These are phyloP conservation scores for Takifugu ocellatus DNA, from an alignment of 2,797 vertebrate genomes.

Conservation along the genomic window DNA sequence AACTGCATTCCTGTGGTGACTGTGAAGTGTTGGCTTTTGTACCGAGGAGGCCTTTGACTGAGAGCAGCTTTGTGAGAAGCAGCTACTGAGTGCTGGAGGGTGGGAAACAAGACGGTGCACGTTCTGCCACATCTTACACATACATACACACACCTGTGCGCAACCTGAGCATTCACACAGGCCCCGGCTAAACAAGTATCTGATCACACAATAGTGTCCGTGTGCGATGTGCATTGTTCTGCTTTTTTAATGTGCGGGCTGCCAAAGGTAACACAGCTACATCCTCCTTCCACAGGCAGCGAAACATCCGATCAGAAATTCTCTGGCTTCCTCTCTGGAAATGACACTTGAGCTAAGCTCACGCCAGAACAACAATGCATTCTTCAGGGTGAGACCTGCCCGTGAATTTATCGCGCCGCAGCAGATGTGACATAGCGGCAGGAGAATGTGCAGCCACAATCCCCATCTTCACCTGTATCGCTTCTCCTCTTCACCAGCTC, in stretches of 20 bases:
- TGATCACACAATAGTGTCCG: conserved; percentile 4
- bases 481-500: conserved; percentile 8
- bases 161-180: conserved; percentile 19
- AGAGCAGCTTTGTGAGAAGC: conserved; percentile 55
- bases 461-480: no score
- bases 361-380: conserved; percentile 46
- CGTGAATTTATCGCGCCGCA: conserved; percentile 1
- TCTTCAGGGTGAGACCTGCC: conserved; percentile 25
- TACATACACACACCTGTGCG: conserved; percentile 23
- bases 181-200: conserved; percentile 3
- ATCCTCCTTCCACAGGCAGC: conserved; percentile 46
- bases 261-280: conserved; percentile 58
- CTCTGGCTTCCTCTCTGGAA: conserved; percentile 43
- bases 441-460: conserved; percentile 50
- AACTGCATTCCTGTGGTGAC: conserved; percentile 62
- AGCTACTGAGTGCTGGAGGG: conserved; percentile 59
- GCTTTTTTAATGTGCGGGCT: conserved; percentile 20
- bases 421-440: conserved; percentile 53
- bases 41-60: conserved; percentile 62
- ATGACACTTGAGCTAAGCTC: conserved; percentile 48
- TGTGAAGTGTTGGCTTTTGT: conserved; percentile 59
- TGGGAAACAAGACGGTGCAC: conserved; percentile 70
- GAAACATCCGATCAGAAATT: conserved; percentile 60
- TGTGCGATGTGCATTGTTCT: conserved; percentile 1
- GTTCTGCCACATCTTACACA: conserved; percentile 34